phyloP scores from a whole-genome alignment of 23 tunicate genomes.

The Phallusia fumigata region DNA sequence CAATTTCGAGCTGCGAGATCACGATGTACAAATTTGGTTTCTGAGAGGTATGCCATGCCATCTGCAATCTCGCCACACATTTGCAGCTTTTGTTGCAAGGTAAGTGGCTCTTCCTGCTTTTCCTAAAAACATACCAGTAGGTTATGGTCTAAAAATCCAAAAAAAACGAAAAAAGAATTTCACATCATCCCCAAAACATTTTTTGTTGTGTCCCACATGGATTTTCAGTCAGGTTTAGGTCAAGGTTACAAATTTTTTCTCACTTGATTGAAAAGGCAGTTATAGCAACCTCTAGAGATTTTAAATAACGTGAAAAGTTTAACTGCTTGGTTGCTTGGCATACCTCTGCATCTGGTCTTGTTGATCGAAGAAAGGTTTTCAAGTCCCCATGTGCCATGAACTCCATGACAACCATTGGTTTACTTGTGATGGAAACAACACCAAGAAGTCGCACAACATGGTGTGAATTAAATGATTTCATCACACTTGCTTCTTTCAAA shows the following conservation, averaged over 20 bases:
- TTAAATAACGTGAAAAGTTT: too few relatives aligned
- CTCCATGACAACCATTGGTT: constrained; percentile 90
- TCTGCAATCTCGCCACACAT: constrained; percentile 96
- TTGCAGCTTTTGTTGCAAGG: constrained; percentile 67
- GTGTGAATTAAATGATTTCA: constrained; percentile 77
- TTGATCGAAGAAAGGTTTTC: constrained; percentile 58
- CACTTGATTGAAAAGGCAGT: too few relatives aligned
- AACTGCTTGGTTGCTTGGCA: too few relatives aligned
- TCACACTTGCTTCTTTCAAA: constrained; percentile 79
- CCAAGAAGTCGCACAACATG: constrained; percentile 86
- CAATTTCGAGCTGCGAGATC: constrained; percentile 92
- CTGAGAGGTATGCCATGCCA: constrained; percentile 88
- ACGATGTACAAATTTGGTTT: constrained; percentile 70
- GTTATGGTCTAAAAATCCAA: too few relatives aligned
- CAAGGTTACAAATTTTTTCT: too few relatives aligned
- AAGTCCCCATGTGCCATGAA: constrained; percentile 79
- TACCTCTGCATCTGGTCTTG: constrained; percentile 76
- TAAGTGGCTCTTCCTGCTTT: constrained; percentile 38
- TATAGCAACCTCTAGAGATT: too few relatives aligned
- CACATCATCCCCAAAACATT: too few relatives aligned
- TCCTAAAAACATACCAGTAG: too few relatives aligned
- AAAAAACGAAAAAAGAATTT: too few relatives aligned
- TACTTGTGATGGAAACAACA: constrained; percentile 50
- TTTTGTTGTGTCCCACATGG: too few relatives aligned
- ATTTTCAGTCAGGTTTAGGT: too few relatives aligned